phyloP scores from a whole-genome alignment of 2,888 invertebrate genomes.

The Ophioninae sp. region DNA sequence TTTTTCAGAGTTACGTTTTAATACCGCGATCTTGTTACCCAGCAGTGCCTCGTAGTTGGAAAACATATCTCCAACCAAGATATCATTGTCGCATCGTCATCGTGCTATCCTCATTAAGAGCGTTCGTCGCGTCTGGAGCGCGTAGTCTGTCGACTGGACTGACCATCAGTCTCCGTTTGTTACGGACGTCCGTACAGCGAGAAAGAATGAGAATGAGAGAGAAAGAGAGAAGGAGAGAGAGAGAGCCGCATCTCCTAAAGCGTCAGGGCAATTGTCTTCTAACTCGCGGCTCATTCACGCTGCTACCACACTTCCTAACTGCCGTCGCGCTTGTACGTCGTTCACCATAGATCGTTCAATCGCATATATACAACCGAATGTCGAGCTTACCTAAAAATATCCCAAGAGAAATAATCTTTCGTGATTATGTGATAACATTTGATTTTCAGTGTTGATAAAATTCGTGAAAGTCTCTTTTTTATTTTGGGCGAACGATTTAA shows the following conservation, averaged over 20 bases:
- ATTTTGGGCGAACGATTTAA: no score
- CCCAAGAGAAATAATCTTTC: not conserved
- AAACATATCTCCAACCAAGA: slow-evolving; percentile 48
- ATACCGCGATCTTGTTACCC: not conserved
- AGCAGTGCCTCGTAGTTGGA: not conserved
- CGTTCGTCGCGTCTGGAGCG: slow-evolving; percentile 41
- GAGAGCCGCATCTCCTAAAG: slow-evolving; percentile 52
- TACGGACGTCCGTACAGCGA: slow-evolving; percentile 44
- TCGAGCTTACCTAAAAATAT: slow-evolving; percentile 2
- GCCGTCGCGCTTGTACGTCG: not conserved
- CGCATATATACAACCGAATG: not conserved
- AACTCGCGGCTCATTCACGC: slow-evolving; percentile 49
- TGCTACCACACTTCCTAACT: not conserved
- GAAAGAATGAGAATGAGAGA: not conserved
- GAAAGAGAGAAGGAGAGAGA: slow-evolving; percentile 4
- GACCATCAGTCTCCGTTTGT: slow-evolving; percentile 48
- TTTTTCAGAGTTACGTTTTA: not conserved
- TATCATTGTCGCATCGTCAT: slow-evolving; percentile 58
- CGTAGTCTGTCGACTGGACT: slow-evolving; percentile 31
- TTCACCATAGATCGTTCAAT: not conserved
- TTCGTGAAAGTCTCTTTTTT: no score
- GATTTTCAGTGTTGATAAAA: not conserved
- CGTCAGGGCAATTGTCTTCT: slow-evolving; percentile 57
- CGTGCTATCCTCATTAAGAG: slow-evolving; percentile 58
- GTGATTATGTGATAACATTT: not conserved